phyloP scores from a whole-genome alignment of 35 echinoderm and acorn worm genomes.

The Acanthaster planci region DNA sequence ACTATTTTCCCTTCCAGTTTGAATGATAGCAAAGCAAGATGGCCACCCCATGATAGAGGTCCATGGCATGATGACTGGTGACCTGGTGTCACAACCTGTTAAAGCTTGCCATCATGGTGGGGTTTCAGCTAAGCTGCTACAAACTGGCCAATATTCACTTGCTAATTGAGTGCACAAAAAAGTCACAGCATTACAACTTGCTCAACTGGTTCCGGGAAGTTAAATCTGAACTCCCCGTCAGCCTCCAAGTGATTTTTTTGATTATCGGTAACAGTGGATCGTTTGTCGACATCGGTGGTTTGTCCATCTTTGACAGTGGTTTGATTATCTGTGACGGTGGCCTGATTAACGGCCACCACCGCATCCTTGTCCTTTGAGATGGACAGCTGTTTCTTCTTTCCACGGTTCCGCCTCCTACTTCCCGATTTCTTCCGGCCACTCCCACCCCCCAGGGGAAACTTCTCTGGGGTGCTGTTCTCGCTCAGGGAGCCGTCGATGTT shows the following conservation, averaged over 20 bases:
- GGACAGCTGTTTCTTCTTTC: conserved; percentile 41
- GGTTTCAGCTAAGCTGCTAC: too few relatives aligned
- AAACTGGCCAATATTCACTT: too few relatives aligned
- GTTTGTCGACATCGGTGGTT: conserved; percentile 20
- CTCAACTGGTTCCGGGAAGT: conserved; percentile 45
- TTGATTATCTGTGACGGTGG: conserved; percentile 8
- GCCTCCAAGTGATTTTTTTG: conserved; percentile 46
- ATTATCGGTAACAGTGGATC: conserved; percentile 30
- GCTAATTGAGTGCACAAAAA: too few relatives aligned
- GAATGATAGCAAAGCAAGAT: too few relatives aligned
- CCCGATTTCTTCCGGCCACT: conserved; percentile 9
- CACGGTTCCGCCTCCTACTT: conserved; percentile 28
- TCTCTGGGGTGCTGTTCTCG: conserved; percentile 31
- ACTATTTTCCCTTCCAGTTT: too few relatives aligned
- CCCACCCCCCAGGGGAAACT: conserved; percentile 13
- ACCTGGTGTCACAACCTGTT: too few relatives aligned
- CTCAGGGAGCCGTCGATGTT: conserved; percentile 12
- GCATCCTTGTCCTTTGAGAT: conserved; percentile 28
- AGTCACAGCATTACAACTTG: not conserved
- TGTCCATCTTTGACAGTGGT: not conserved
- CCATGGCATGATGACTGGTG: too few relatives aligned
- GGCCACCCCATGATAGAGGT: too few relatives aligned
- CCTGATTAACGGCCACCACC: conserved; percentile 18
- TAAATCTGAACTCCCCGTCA: conserved; percentile 43
- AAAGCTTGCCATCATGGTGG: too few relatives aligned